Conservation (phyloP, 2,888 invertebrate genomes). For the Sesia apiformis region DNA sequence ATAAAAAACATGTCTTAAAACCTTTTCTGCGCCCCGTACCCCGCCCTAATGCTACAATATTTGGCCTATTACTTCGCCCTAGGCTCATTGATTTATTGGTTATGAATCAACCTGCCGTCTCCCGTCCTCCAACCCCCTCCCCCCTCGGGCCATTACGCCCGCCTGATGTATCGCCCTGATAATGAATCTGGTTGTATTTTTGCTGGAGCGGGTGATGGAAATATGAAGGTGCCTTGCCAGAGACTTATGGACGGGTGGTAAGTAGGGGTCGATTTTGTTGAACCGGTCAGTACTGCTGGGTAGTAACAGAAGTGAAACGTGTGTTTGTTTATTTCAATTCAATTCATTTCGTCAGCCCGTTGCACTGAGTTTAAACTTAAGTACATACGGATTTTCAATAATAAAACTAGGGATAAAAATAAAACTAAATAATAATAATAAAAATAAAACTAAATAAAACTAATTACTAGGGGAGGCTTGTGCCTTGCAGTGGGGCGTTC, state of each 20-base stretch:
- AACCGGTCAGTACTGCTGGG: too few relatives aligned
- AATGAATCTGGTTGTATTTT: conserved; percentile 70
- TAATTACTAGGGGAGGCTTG: too few relatives aligned
- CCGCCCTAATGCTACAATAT: conserved; percentile 45
- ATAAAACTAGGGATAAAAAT: too few relatives aligned
- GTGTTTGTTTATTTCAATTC: too few relatives aligned
- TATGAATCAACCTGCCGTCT: conserved; percentile 63
- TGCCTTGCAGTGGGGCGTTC: too few relatives aligned
- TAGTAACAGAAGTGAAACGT: too few relatives aligned
- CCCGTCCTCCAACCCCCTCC: conserved; percentile 16
- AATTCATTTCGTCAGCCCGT: too few relatives aligned
- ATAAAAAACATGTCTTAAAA: neutral
- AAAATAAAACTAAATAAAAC: too few relatives aligned
- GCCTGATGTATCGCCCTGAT: conserved; percentile 61
- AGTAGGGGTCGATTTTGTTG: too few relatives aligned
- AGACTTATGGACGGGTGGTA: neutral
- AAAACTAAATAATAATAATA: too few relatives aligned
- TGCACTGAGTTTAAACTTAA: too few relatives aligned
- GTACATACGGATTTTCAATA: too few relatives aligned
- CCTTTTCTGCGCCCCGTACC: conserved; percentile 9
- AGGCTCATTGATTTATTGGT: conserved; percentile 69
- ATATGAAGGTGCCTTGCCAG: conserved; percentile 41
- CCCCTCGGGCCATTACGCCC: conserved; percentile 35
- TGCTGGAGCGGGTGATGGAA: conserved; percentile 62
- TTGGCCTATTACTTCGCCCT: conserved; percentile 62